Evolutionary conservation across 1,140 invertebrate species (phyloP).

Genomic region (Geopemphigus sp.): DNA sequence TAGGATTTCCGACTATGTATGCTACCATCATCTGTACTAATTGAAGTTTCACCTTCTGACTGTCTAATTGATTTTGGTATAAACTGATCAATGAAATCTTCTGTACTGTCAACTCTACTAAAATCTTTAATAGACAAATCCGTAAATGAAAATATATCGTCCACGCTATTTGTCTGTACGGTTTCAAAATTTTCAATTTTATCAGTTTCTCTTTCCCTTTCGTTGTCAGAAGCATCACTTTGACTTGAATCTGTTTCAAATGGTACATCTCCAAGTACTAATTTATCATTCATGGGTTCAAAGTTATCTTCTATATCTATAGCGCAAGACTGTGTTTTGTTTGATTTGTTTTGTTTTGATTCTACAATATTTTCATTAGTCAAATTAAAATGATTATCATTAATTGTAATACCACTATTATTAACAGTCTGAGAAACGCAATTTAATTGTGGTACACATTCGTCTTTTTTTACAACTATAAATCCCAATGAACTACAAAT

Average conservation of each 20-base stretch:
- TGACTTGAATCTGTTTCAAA: slow-evolving; percentile 35
- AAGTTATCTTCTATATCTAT: slow-evolving; percentile 28
- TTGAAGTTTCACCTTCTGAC: slow-evolving; percentile 17
- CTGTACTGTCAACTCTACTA: slow-evolving; percentile 3
- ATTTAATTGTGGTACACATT: slow-evolving; percentile 17
- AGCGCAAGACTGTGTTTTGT: background rate
- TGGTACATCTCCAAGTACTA: slow-evolving; percentile 27
- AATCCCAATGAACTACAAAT: background rate
- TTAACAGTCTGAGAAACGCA: background rate
- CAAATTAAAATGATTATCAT: slow-evolving; percentile 10
- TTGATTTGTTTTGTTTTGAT: too few species aligned
- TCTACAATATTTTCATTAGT: background rate
- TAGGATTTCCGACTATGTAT: slow-evolving; percentile 33
- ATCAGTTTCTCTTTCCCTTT: background rate
- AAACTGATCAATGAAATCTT: slow-evolving; percentile 17
- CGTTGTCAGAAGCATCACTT: slow-evolving; percentile 21
- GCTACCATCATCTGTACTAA: slow-evolving; percentile 42
- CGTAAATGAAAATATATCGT: slow-evolving; percentile 16
- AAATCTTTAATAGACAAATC: background rate
- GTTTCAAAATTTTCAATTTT: background rate
- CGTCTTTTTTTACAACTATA: slow-evolving; percentile 23
- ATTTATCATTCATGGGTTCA: slow-evolving; percentile 44
- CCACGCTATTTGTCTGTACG: background rate
- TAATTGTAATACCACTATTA: background rate
- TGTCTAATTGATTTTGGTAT: background rate